Evolutionary conservation across 2,113 vertebrate species (phyloP), one percentile per base, ranked within the genome.

Genomic region (Marcusenius ussheri): DNA sequence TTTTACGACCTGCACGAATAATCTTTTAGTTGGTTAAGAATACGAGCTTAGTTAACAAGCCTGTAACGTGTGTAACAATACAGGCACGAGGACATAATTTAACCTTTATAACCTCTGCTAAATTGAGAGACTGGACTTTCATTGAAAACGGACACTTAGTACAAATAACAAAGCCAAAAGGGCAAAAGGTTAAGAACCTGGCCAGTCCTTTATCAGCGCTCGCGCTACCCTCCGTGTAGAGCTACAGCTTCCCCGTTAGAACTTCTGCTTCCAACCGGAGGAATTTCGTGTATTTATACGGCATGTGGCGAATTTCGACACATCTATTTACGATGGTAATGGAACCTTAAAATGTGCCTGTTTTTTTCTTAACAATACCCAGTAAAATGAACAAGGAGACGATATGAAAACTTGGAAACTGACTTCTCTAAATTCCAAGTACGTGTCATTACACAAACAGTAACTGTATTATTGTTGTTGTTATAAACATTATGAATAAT

Each of bases 101-200:
- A 93, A 92, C 91, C 91, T 90, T 74, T 62, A 17, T 89, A 80
- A 87, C 88, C 91, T 88, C 56, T 27, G 58, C 47, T 88, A 89
- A 90, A 90, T 87, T 91, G 83, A 86, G 39, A 91, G 87, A 89
- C 91, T 89, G 89, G 91, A 92, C 91, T 51, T 91, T 90, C 89
- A 91, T 87, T 91, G 91, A 92, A 89, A 91, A 24, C 47, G 46
- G 84, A 62, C 91, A 92, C 93, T 92, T 92, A 87, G 90, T 91
- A 91, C 89, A 84, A 90, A 90, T 92, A 90, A 91, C 90, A 93
- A 91, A 91, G 89, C 53, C 77, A 46, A 47, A 35, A 85, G 92
- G 89, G 90, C 88, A 92, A 46, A 42, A 90, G 91, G 91, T 91
- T 92, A 92, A 93, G 92, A 90, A 88, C 89, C 85, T 89, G 46